phyloP scores from a whole-genome alignment of 1,140 invertebrate species.

The Acromyrmex charruanus region DNA sequence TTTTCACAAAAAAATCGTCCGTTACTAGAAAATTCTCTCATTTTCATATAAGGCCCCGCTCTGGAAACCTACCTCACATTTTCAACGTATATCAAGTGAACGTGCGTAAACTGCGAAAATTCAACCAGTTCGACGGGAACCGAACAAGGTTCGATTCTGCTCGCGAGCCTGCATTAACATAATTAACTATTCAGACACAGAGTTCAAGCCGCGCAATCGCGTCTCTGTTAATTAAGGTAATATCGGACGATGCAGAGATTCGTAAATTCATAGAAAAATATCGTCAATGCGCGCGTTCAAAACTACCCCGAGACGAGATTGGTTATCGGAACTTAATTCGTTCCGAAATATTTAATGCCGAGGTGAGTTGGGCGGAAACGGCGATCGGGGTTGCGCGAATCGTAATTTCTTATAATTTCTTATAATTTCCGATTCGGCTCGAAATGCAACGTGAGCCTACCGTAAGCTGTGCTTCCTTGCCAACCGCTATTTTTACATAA shows the following conservation, averaged over 20 bases:
- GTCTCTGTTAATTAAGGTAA: constrained; percentile 1
- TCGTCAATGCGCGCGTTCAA: constrained; percentile 23
- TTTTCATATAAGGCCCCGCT: constrained; percentile 40
- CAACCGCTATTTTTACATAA: constrained; percentile 8
- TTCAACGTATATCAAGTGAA: background rate
- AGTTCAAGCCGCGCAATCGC: constrained; percentile 1
- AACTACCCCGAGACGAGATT: background rate
- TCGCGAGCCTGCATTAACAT: background rate
- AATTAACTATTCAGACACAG: constrained; percentile 18
- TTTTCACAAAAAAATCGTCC: constrained; percentile 29
- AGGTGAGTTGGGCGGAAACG: constrained; percentile 25
- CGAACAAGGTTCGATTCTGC: background rate
- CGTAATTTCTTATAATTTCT: background rate
- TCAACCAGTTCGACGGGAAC: background rate
- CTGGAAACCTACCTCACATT: constrained; percentile 12
- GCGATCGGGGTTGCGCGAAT: background rate
- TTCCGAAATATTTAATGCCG: background rate
- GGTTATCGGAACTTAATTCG: constrained; percentile 40
- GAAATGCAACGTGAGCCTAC: constrained; percentile 32
- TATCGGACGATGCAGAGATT: background rate
- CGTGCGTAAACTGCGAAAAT: background rate
- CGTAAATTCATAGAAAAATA: constrained; percentile 62
- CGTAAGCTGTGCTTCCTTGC: background rate
- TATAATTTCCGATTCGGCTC: constrained; percentile 8
- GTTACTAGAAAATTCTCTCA: constrained; percentile 14